Percentiles rank a stretch among this genome's conserved stretches.
Evolutionary conservation across 1,140 invertebrate species (phyloP).

Genomic region (Drosophila sechellia): DNA sequence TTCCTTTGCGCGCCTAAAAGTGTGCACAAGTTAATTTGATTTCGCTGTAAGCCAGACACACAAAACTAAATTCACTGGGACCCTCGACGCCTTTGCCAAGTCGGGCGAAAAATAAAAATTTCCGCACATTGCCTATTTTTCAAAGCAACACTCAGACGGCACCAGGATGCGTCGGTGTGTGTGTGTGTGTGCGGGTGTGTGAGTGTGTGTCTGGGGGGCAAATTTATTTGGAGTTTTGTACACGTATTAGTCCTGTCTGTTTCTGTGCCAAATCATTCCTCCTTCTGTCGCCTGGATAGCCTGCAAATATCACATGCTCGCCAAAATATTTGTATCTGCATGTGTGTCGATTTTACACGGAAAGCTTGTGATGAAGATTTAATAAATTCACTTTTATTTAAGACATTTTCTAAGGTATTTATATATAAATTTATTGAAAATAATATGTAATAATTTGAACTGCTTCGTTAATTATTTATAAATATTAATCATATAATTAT

Average conservation of each 20-base stretch:
- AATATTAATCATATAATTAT: too few species aligned
- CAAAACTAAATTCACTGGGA: slow-evolving; percentile 48
- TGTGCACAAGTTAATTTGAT: slow-evolving; percentile 80
- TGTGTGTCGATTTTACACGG: slow-evolving; percentile 4
- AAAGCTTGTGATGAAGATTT: too few species aligned
- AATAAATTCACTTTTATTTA: too few species aligned
- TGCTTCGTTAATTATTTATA: too few species aligned
- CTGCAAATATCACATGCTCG: slow-evolving; percentile 14
- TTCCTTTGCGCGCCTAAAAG: slow-evolving; percentile 36
- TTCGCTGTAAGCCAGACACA: slow-evolving; percentile 65
- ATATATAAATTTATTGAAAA: too few species aligned
- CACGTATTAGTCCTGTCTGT: slow-evolving; percentile 32
- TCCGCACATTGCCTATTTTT: slow-evolving; percentile 78
- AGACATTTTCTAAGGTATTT: too few species aligned
- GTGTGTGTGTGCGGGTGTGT: background rate
- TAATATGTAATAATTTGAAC: too few species aligned
- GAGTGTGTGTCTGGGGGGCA: slow-evolving; percentile 1
- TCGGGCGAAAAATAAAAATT: slow-evolving; percentile 83
- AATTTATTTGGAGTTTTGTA: slow-evolving; percentile 59
- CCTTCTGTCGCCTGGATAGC: slow-evolving; percentile 21
- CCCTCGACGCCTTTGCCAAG: slow-evolving; percentile 53
- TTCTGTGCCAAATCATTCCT: slow-evolving; percentile 44
- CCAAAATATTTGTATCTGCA: slow-evolving; percentile 4
- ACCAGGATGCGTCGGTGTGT: background rate
- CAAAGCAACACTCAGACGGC: slow-evolving; percentile 29